phyloP scores from a whole-genome alignment of 2,888 invertebrate species.

The Dasysyrphus tricinctus region DNA sequence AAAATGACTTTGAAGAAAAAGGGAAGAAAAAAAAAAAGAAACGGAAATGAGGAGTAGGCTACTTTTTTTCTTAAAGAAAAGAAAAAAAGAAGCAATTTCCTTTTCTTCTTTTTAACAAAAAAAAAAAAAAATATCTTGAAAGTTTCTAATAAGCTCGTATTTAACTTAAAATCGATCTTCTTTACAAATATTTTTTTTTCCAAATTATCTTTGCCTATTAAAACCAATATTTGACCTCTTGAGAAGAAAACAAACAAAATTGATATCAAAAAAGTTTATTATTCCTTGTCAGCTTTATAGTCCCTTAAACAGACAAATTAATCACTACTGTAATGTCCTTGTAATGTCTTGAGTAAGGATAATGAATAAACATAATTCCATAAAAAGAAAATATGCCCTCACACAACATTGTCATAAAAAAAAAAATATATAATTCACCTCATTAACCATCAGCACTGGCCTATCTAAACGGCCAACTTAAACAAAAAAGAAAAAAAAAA shows the following conservation, averaged over 20 bases:
- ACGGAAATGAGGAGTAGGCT: slow-evolving; percentile 48
- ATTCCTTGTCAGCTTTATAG: slow-evolving; percentile 2
- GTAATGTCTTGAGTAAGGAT: background rate
- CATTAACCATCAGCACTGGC: slow-evolving; percentile 29
- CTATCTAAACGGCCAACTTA: slow-evolving; percentile 19
- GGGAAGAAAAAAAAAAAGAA: background rate
- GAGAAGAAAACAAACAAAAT: background rate
- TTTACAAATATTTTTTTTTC: background rate
- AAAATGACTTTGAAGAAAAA: background rate
- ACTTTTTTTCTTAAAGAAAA: background rate
- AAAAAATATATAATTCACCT: slow-evolving; percentile 18
- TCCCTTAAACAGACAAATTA: slow-evolving; percentile 34
- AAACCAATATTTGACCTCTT: background rate
- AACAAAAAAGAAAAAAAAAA: background rate
- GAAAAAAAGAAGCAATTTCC: slow-evolving; percentile 54
- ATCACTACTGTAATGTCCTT: slow-evolving; percentile 50
- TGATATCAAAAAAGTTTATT: background rate
- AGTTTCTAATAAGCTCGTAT: background rate
- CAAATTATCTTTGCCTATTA: background rate
- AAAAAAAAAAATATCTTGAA: background rate
- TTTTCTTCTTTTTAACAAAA: slow-evolving; percentile 12
- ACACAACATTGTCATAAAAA: background rate
- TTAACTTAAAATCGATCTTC: background rate
- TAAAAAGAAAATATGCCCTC: background rate
- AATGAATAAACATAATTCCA: slow-evolving; percentile 44